phyloP scores from a whole-genome alignment of 2,888 invertebrate species.

The Tyria jacobaeae region DNA sequence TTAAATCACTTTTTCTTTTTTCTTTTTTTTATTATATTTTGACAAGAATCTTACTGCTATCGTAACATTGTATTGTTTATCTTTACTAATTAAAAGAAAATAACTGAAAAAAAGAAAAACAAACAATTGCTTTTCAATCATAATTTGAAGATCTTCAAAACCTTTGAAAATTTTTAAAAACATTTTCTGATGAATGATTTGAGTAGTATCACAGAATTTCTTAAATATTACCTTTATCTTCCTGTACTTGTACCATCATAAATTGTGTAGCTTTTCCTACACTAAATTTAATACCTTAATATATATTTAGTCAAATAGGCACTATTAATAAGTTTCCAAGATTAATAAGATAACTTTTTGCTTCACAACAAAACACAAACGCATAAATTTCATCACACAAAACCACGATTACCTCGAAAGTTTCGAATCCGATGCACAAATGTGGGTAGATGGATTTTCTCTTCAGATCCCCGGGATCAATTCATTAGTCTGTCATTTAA shows the following conservation, averaged over 20 bases:
- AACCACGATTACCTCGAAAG: conserved; percentile 25
- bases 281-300: not conserved
- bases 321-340: not conserved
- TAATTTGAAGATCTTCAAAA: too few species aligned
- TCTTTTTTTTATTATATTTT: too few species aligned
- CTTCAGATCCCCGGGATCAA: conserved; percentile 58
- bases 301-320: not conserved
- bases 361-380: conserved; percentile 9
- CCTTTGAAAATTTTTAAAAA: too few species aligned
- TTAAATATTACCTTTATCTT: too few species aligned
- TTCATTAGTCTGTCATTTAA: conserved; percentile 75
- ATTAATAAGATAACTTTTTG: not conserved
- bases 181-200: too few species aligned
- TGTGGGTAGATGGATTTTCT: conserved; percentile 24
- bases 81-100: too few species aligned
- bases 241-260: not conserved
- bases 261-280: not conserved
- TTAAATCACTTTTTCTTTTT: too few species aligned
- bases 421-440: conserved; percentile 30
- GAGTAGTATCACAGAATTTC: too few species aligned
- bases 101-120: too few species aligned
- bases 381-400: conserved; percentile 11
- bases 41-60: too few species aligned
- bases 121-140: too few species aligned
- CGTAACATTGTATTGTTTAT: too few species aligned